Base-by-base conservation (phyloP, 2,113 vertebrate genomes). In the Neofelis nebulosa region DNA sequence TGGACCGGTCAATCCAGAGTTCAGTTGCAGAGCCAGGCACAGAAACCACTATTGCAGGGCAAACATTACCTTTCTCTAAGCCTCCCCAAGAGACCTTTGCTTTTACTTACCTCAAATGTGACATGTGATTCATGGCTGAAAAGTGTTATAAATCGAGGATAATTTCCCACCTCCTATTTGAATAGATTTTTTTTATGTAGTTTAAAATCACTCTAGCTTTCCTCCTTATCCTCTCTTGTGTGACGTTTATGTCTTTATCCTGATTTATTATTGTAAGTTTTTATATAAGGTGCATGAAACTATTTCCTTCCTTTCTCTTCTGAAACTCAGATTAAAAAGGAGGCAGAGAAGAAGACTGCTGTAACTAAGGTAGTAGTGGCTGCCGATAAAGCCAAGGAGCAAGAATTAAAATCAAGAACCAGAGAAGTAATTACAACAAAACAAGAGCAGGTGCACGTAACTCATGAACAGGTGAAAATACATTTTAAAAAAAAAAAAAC, bases 301-400 rank as follows among this genome's bases (percentile, higher is more conserved):
- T 78, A 0, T 74, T 96, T 91, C 78, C 93, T 86, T 97, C 71
- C 41, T 95, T 96, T 91, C 84, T 27, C 91, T 63, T 89, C 1
- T 97, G 98, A 98, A 98, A 83, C 96, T 86, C 95, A 99, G 99
- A 91, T 98, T 69, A 98, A 95, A 98, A 99, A 99, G 76, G 99
- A 99, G 98, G 97, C 98, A 21, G 98, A 98, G 90, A 99, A 98
- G 97, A 96, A 98, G 97, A 96, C 95, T 87, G 98, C 99, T 79
- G 74, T 98, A 86, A 98, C 98, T 8, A 98, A 98, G 89, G 98
- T 98, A 94, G 96, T 98, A 98, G 98, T 99, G 89, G 97, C 98
- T 21, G 83, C 98, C 50, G 99, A 99, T 14, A 98, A 98, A 99
- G 61, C 87, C 95, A 99, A 98, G 95, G 98, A 99, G 65, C 97